Evolutionary conservation across 1,140 invertebrate species (phyloP), one percentile per base, ranked within the genome.

Genomic region (Orussus abietinus): DNA sequence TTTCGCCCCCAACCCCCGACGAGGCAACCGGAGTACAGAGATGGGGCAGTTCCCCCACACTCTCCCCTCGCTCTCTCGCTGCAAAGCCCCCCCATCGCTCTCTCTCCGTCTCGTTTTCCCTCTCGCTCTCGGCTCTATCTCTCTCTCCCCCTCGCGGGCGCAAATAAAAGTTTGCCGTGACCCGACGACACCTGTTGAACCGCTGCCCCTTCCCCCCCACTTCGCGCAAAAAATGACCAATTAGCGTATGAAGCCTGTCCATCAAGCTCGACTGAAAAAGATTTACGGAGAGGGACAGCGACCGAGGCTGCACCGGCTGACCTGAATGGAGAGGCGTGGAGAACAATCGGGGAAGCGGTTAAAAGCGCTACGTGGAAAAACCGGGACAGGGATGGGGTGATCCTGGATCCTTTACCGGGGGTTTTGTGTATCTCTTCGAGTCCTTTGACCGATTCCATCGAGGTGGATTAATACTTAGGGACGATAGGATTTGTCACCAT

Each of bases 141-240:
- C 33, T 13, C 33, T 35, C 51, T 60, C 54, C 37, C 57, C 55
- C 57, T 50, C 55, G 42, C 55, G 13, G 5, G 54, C 57, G 58
- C 65, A 67, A 72, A 69, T 71, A 72, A 72, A 72, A 72, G 65
- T 72, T 69, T 63, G 55, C 65, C 61, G 51, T 62, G 59, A 66
- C 57, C 62, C 54, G 45, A 47, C 60, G 68, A 72, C 66, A 70
- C 69, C 69, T 72, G 69, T 72, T 72, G 69, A 70, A 69, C 62
- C 53, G 41, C 49, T 58, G 50, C 46, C 54, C 53, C 55, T 46
- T 11, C 25, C 25, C 25, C 9, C 14, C 52, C 47, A 56, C 48
- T 48, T 38, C 47, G 40, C 44, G 21, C 30, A 42, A 59, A 55
- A 63, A 59, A 62, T 55, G 47, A 51, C 48, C 66, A 66, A 69